Evolutionary conservation across 2,113 vertebrate species (phyloP).

Genomic region (Motacilla tschutschensis): DNA sequence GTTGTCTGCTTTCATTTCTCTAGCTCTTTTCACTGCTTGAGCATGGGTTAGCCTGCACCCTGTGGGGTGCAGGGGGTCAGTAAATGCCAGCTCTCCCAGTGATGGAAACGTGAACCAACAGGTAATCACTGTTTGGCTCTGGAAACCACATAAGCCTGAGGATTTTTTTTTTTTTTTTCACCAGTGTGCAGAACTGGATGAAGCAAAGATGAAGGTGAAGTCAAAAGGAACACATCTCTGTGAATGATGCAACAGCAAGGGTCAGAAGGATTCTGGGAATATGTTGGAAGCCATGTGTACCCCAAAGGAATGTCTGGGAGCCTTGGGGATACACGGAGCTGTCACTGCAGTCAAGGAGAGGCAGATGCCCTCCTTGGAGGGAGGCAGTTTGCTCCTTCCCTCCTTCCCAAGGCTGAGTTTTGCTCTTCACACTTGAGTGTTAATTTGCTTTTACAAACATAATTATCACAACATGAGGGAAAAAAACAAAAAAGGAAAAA

Average conservation of each 20-base stretch:
- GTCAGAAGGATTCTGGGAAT: not conserved
- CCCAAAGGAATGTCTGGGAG: not conserved
- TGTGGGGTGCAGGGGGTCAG: not conserved
- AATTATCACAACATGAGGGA: not conserved
- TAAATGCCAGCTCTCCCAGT: not conserved
- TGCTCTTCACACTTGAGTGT: not conserved
- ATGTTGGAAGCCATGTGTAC: not conserved
- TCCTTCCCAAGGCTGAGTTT: not conserved
- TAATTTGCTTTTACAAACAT: not conserved
- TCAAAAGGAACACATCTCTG: not conserved
- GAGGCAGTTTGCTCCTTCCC: not conserved
- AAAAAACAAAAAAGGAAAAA: not conserved
- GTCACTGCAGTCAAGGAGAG: not conserved
- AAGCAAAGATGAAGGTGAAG: not conserved
- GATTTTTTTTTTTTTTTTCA: not conserved
- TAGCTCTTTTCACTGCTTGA: not conserved
- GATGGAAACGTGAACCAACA: not conserved
- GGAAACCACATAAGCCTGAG: not conserved
- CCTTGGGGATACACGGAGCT: not conserved
- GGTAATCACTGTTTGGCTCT: not conserved
- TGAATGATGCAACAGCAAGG: fast-evolving
- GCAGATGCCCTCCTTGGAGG: not conserved
- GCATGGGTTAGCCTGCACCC: not conserved
- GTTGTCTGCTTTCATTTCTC: not conserved
- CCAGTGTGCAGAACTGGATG: not conserved